These are phyloP conservation scores for Rhimphoctona megacephalus DNA, from an alignment of 2,888 invertebrate genomes.

Conservation along the genomic window DNA sequence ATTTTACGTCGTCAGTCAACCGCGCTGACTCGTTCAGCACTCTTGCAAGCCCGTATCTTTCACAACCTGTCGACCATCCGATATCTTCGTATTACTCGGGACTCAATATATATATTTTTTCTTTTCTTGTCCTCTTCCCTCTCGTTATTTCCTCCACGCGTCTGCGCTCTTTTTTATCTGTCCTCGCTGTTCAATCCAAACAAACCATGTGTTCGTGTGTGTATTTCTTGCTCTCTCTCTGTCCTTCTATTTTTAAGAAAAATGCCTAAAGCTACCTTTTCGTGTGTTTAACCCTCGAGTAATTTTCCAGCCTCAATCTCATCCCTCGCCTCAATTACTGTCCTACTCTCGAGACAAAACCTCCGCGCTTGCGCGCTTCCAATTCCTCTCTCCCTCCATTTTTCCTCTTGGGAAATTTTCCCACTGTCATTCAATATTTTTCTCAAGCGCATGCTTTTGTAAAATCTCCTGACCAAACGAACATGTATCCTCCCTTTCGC, in stretches of 20 bases:
- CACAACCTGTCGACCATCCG: slow-evolving; percentile 8
- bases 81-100: slow-evolving; percentile 10
- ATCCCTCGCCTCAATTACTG: background rate
- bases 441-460: background rate
- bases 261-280: background rate
- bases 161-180: slow-evolving; percentile 35
- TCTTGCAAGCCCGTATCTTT: slow-evolving; percentile 18
- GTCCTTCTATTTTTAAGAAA: background rate
- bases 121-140: background rate
- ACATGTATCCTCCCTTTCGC: background rate
- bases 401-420: background rate
- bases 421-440: background rate
- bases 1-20: slow-evolving; percentile 38
- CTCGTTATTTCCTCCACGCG: slow-evolving; percentile 8
- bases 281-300: background rate
- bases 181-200: background rate
- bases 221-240: background rate
- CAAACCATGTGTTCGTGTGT: background rate
- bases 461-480: background rate
- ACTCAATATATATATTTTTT: background rate
- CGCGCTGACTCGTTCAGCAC: slow-evolving; percentile 62
- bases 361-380: background rate
- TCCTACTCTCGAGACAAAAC: background rate
- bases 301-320: background rate
- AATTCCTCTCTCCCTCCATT: background rate